Evolutionary conservation across 2,797 vertebrate species (phyloP).

Genomic region (Oryzias sinensis): DNA sequence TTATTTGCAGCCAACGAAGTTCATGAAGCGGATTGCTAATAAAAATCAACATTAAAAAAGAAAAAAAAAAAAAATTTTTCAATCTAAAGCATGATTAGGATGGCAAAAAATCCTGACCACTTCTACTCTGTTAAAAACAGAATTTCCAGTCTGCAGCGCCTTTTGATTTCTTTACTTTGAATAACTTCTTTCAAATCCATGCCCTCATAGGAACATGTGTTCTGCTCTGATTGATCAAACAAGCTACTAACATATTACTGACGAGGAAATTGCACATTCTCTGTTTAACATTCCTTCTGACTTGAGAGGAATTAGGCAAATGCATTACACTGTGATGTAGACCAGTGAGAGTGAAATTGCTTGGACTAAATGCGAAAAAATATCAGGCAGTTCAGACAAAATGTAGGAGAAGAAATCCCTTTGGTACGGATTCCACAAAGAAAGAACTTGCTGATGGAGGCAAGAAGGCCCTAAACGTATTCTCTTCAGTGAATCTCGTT

Average conservation of each 20-base stretch:
- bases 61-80: no score
- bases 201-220: background rate
- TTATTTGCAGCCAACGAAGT: no score
- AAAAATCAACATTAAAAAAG: no score
- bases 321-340: background rate
- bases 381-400: background rate
- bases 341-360: background rate
- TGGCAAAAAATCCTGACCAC: no score
- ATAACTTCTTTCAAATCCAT: background rate
- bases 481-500: background rate
- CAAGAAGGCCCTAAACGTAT: background rate
- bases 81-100: no score
- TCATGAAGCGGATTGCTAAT: no score
- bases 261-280: background rate
- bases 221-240: background rate
- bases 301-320: slow-evolving; percentile 2
- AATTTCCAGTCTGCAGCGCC: background rate
- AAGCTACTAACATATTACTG: background rate
- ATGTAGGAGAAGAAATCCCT: slow-evolving; percentile 2
- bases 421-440: background rate
- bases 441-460: background rate
- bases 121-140: no score
- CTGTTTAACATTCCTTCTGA: background rate
- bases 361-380: background rate
- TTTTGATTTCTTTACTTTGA: background rate